Evolutionary conservation across 2,888 invertebrate species (phyloP), one percentile per base, ranked within the genome.

Genomic region (Hoplodrina blanda): DNA sequence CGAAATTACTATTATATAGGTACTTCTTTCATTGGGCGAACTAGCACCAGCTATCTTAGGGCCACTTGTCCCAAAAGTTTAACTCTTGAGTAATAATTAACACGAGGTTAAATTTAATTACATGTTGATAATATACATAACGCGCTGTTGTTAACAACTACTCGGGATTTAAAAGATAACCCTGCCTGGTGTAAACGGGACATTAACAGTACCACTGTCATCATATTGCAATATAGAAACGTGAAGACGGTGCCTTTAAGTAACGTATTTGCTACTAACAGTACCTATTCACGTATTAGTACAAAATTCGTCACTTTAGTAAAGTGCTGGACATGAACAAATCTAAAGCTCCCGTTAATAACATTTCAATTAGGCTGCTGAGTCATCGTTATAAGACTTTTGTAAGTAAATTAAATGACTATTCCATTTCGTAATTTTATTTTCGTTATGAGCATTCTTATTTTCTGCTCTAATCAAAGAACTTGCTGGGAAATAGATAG

Each of bases 251-350:
- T 17, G 4, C 11, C 37, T 20, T 30, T 52, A 41, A 41, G 8
- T 41, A 52, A 19, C n/a, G 30, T 30, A 33, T 5, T 44, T 44
- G 5, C 4, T 4, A 15, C 15, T 41, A 41, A 55, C 30, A 44
- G 49, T 44, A 46, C 46, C 46, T 46, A 68, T 78, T 50, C 49
- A 25, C 46, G n/a, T 52, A 6, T 41, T 4, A 33, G 30, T 73
- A 62, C 53, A 50, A 57, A 63, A 53, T 80, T 73, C 56, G 17
- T 25, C 33, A 63, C 75, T 74, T n/a, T 69, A 55, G 54, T 25
- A 44, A 73, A 73, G 78, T 10, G 73, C 73, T 55, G 52, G 73
- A 63, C 73, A 80, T 17, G 64, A 49, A 55, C 44, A 25, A 56
- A 52, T 73, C 56, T 62, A 15, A 33, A 53, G 11, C 64, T 57